Evolutionary conservation across 2,113 vertebrate species (phyloP), one percentile per base, ranked within the genome.

Genomic region (Entelurus aequoreus): DNA sequence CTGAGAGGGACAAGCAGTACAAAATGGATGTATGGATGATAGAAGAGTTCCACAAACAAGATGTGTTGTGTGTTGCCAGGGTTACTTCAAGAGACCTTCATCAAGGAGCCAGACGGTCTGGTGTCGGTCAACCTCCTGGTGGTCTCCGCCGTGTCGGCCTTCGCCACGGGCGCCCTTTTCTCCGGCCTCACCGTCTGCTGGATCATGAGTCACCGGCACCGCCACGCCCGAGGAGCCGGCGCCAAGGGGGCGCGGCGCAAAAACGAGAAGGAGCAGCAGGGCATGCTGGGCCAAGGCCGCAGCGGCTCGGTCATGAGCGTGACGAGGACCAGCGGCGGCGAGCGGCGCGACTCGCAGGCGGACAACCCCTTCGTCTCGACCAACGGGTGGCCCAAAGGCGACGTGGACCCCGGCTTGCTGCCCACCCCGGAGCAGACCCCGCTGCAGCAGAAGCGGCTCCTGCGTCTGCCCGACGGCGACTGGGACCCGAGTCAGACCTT

Each of bases 361-460:
- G 94, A 95, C 47, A 90, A 83, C 35, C 78, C 88, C 0, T 91
- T 97, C 0, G 92, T 93, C 86, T 92, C 84, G 83, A 91, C 92
- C 85, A 96, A 95, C 7, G 93, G 92, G 46, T 98, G 94, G 95
- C 85, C 92, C 49, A 93, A 94, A 76, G 88, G 80, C 19, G 93
- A 95, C 48, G 85, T 97, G 84, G 94, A 95, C 77, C 90, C 94
- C 0, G 94, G 93, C 15, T 86, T 97, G 75, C 94, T 97, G 68
- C 96, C 95, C 28, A 98, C 96, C 0, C 96, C 96, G 0, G 96
- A 98, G 88, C 96, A 97, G 87, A 98, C 96, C 0, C 96, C 95
- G 0, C 86, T 96, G 85, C 95, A 96, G 67, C 96, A 97, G 76
- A 98, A 98, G 62, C 90, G 94, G 35, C 84, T 90, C 5, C 80